A percentile compares a stretch with the other conserved stretches of the same genome.
Conservation (phyloP, 2,888 invertebrate species). For the Caradrina clavipalpis region DNA sequence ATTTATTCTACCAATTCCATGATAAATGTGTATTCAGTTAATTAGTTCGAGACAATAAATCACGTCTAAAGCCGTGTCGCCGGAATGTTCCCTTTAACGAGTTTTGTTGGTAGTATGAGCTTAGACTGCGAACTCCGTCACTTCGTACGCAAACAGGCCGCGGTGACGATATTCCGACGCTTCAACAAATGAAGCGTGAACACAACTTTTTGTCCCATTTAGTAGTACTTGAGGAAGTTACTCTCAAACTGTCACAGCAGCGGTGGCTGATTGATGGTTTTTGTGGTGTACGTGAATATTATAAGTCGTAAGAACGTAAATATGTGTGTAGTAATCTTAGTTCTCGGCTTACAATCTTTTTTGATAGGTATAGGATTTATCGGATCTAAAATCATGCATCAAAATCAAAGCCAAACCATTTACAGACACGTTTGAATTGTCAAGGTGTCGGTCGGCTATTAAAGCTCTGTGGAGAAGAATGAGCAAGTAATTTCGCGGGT, state of each 20-base stretch:
- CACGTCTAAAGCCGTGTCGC: slow-evolving; percentile 25
- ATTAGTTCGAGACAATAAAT: slow-evolving; percentile 53
- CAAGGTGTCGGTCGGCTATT: too few relatives aligned
- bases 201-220: slow-evolving; percentile 58
- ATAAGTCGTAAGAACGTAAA: slow-evolving; percentile 2
- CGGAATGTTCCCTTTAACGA: slow-evolving; percentile 59
- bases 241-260: slow-evolving; percentile 57
- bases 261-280: slow-evolving; percentile 58
- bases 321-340: slow-evolving; percentile 7
- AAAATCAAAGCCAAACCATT: too few relatives aligned
- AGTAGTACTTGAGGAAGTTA: slow-evolving; percentile 55
- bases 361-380: slow-evolving; percentile 9
- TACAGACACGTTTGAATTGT: too few relatives aligned
- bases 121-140: slow-evolving; percentile 53
- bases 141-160: slow-evolving; percentile 42
- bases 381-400: slow-evolving; percentile 12
- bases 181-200: slow-evolving; percentile 59
- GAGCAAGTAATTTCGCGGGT: too few relatives aligned
- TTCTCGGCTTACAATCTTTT: slow-evolving; percentile 3
- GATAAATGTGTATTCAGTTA: slow-evolving; percentile 56
- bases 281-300: slow-evolving; percentile 35
- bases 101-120: slow-evolving; percentile 54
- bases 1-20: slow-evolving; percentile 27
- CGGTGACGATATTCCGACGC: slow-evolving; percentile 26
- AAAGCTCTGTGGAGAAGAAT: too few relatives aligned